These are phyloP conservation scores for Caenorhabditis sinica DNA, from an alignment of 2,888 invertebrate genomes.

Conservation along the genomic window DNA sequence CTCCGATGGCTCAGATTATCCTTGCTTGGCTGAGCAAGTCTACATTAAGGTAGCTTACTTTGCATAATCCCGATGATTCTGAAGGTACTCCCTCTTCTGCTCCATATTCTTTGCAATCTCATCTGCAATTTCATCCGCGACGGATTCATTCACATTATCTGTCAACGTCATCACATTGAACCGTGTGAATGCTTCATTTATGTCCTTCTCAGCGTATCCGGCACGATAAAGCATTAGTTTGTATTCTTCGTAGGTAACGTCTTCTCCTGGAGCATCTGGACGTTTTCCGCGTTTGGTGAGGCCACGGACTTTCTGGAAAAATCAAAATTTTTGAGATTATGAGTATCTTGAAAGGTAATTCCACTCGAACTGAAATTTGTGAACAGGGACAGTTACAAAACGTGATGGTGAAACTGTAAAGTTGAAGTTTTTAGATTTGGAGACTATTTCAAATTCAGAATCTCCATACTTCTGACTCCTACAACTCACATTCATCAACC, in stretches of 20 bases:
- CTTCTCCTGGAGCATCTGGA: conserved; percentile 62
- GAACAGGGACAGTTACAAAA: too few relatives aligned
- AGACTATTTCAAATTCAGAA: too few relatives aligned
- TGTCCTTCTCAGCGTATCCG: conserved; percentile 87
- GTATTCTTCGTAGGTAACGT: conserved; percentile 72
- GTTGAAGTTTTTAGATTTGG: too few relatives aligned
- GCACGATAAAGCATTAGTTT: conserved; percentile 84
- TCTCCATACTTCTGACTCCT: not conserved
- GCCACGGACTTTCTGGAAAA: conserved; percentile 49
- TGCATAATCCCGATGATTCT: conserved; percentile 65
- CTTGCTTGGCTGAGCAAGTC: too few relatives aligned
- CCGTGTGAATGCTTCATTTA: conserved; percentile 88
- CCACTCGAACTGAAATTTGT: too few relatives aligned
- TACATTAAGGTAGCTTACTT: conserved; percentile 48
- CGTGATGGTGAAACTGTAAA: too few relatives aligned
- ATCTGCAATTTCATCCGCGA: conserved; percentile 61
- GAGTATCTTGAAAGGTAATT: too few relatives aligned
- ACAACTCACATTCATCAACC: conserved; percentile 70
- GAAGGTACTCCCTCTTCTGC: conserved; percentile 52
- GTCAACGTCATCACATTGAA: conserved; percentile 83
- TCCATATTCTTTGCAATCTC: conserved; percentile 48
- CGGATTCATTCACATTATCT: conserved; percentile 39
- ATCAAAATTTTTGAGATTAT: not conserved
- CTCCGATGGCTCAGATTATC: too few relatives aligned
- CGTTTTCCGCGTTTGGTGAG: conserved; percentile 54